Base-by-base conservation (phyloP, 1,140 invertebrate species). In the Piezodorus guildinii region DNA sequence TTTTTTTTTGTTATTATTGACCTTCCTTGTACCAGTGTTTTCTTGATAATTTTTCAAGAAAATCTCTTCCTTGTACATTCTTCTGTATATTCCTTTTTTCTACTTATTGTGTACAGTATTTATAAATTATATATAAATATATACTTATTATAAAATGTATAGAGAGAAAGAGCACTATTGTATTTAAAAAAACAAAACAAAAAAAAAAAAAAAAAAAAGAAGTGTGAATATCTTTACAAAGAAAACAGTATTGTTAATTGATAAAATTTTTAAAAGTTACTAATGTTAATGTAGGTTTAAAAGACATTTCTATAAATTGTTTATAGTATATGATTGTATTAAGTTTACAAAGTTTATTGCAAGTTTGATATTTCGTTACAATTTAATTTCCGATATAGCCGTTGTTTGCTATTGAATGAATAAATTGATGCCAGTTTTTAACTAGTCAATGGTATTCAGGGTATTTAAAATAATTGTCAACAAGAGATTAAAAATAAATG, bases 31-130 rank as follows among this genome's bases (percentile, higher is more conserved):
- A 16, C 6, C 52, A 56, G 23, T 23, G 17, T 56, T 56, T 56
- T 56, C 52, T 56, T 23, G 19, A 56, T 23, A 16, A 23, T 60
- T 60, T 60, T 60, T 60, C 25, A 43, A 27, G 30, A 60, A 60
- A 60, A 60, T 25, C 17, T 23, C 58, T 60, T 60, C 34, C 58
- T 60, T 60, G 62, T 64, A 30, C 60, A 67, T 49, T 61, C 43
- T 64, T 46, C 60, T 64, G 60, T 49, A 56, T 27, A 63, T 62
- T 63, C 56, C 45, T 61, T 49, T 67, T 62, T 64, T 60, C 62
- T 60, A 59, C 25, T 64, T 49, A 60, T 45, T 60, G 59, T 45
- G 43, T 44, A 60, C 27, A 52, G 51, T 65, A 54, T 45, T 61
- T 39, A 61, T 39, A 39, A 25, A 52, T 64, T 59, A 60, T 60